Evolutionary conservation across 2,113 vertebrate species (phyloP).

Genomic region (Pithys albifrons): DNA sequence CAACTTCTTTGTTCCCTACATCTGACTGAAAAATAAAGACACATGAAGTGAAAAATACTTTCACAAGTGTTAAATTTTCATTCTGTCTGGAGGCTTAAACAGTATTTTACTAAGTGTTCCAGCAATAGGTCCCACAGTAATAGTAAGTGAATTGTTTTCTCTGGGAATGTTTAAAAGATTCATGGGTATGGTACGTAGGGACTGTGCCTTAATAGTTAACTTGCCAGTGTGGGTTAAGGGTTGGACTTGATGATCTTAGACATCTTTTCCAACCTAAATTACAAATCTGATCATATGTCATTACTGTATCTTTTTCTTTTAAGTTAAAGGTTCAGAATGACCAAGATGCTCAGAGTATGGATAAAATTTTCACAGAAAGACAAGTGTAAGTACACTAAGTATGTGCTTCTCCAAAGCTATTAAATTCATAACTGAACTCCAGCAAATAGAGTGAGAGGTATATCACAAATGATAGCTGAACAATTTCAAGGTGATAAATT

Average conservation of each 20-base stretch:
- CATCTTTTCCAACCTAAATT: neutral
- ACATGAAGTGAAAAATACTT: neutral
- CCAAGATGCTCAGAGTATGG: slow-evolving; percentile 85
- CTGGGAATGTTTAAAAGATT: neutral
- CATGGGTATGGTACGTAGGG: neutral
- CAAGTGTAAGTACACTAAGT: slow-evolving; percentile 83
- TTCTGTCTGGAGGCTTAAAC: neutral
- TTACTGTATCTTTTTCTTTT: neutral
- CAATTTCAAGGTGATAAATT: neutral
- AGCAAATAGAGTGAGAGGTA: neutral
- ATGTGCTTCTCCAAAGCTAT: neutral
- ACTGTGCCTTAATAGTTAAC: neutral
- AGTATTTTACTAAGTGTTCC: neutral
- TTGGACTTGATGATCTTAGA: neutral
- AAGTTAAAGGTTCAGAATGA: slow-evolving; percentile 94
- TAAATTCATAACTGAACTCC: neutral
- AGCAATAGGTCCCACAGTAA: neutral
- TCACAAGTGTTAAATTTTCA: neutral
- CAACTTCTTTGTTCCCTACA: neutral
- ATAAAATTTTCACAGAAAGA: slow-evolving; percentile 92
- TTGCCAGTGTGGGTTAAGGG: neutral
- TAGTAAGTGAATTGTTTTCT: neutral
- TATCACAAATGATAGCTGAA: neutral
- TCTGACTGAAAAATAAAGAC: neutral
- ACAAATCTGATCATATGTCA: neutral